phyloP scores from a whole-genome alignment of 2,888 invertebrate genomes.

The Acanthococcus lagerstroemiae region DNA sequence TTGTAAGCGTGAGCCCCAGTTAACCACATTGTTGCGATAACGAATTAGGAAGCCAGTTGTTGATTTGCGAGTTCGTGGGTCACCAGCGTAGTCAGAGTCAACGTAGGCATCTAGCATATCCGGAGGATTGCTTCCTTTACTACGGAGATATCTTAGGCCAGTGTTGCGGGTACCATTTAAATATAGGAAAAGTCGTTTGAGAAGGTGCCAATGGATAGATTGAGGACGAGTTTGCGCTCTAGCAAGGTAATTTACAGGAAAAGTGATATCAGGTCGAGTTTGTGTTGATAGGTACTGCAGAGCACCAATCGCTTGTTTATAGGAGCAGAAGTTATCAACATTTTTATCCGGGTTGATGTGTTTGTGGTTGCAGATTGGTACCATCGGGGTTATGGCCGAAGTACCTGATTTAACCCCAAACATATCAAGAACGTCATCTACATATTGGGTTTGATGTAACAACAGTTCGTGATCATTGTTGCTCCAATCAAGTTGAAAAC shows the following conservation, averaged over 20 bases:
- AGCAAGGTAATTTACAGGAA: background rate
- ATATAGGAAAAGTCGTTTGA: background rate
- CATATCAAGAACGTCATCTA: no score
- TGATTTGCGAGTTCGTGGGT: background rate
- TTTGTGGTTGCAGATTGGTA: background rate
- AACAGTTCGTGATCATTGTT: no score
- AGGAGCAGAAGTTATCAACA: background rate
- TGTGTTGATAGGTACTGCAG: background rate
- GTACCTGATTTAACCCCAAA: no score
- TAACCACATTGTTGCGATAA: background rate
- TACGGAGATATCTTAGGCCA: background rate
- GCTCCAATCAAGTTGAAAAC: no score
- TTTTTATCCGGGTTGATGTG: background rate
- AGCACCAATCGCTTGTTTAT: background rate
- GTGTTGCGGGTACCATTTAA: background rate
- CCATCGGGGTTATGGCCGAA: background rate
- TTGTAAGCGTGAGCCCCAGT: background rate
- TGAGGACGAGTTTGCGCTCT: background rate
- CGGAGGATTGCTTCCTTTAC: background rate
- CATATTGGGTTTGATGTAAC: no score
- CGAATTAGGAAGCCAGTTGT: background rate
- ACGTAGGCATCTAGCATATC: background rate
- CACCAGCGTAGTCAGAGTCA: background rate
- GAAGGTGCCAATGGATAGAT: background rate
- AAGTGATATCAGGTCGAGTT: background rate